Evolutionary conservation across 2,797 vertebrate genomes (phyloP).

Genomic region (Fringilla coelebs): DNA sequence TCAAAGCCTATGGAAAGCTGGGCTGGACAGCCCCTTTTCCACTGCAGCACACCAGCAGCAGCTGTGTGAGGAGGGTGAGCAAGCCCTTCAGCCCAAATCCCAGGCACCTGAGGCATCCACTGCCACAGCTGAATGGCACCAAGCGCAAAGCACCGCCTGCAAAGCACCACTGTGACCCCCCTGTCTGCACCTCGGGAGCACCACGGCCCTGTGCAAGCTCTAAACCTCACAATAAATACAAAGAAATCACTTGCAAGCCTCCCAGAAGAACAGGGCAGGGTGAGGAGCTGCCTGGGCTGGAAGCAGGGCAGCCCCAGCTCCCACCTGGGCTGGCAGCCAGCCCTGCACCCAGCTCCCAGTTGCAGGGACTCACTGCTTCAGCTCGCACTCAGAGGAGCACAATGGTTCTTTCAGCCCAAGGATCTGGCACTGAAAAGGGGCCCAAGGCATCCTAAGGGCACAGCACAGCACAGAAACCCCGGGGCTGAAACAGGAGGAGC

Average conservation of each 20-base stretch:
- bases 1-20: not conserved
- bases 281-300: not conserved
- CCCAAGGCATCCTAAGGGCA: not conserved
- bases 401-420: not conserved
- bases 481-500: not conserved
- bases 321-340: not conserved
- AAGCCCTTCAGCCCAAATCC: not conserved
- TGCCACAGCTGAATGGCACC: not conserved
- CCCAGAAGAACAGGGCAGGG: not conserved
- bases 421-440: not conserved
- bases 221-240: not conserved
- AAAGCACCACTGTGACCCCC: not conserved
- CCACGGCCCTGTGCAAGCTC: not conserved
- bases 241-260: not conserved
- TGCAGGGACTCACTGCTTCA: rapidly evolving
- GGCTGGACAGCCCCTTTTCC: not conserved
- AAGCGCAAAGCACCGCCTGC: not conserved
- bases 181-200: not conserved
- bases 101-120: not conserved
- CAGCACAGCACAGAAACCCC: not conserved
- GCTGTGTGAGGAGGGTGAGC: not conserved
- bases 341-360: not conserved
- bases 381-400: rapidly evolving
- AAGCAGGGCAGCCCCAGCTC: not conserved
- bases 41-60: not conserved